Conservation (phyloP, 64 coral and sea anemone genomes). For the Stichodactyla helianthus region DNA sequence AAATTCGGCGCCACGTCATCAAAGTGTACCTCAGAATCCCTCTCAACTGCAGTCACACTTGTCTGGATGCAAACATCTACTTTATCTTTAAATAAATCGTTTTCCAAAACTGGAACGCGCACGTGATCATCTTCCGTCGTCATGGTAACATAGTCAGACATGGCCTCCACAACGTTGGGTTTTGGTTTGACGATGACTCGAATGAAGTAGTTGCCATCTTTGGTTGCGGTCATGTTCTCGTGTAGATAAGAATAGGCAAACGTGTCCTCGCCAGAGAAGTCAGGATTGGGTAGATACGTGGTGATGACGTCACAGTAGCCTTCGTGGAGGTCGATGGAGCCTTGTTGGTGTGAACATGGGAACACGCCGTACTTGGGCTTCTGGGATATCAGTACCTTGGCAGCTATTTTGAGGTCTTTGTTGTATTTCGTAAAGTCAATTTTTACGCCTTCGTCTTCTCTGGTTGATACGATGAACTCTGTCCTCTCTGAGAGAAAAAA, state of each 20-base stretch:
- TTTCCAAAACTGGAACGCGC: constrained; percentile 88
- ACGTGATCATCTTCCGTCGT: constrained; percentile 65
- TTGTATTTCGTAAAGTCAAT: constrained; percentile 75
- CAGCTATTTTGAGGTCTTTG: constrained; percentile 46
- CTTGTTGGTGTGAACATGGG: constrained; percentile 40
- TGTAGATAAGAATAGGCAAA: constrained; percentile 82
- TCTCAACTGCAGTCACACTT: background rate
- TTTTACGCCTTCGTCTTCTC: constrained; percentile 64
- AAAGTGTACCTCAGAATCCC: constrained; percentile 29
- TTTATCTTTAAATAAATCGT: constrained; percentile 70
- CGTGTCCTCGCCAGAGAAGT: constrained; percentile 89
- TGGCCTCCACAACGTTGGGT: constrained; percentile 47
- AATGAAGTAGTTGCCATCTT: constrained; percentile 69
- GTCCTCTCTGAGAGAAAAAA: background rate
- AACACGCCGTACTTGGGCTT: constrained; percentile 72
- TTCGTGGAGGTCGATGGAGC: constrained; percentile 61
- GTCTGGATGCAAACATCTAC: constrained; percentile 64
- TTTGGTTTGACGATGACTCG: constrained; percentile 79
- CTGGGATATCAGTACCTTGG: constrained; percentile 59
- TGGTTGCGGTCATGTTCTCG: constrained; percentile 76
- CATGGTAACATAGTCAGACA: constrained; percentile 74
- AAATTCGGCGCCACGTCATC: constrained; percentile 76
- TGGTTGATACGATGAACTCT: constrained; percentile 66
- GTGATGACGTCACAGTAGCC: constrained; percentile 61
- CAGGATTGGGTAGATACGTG: constrained; percentile 59